These are phyloP conservation scores for Eurois occulta DNA, from an alignment of 2,888 invertebrate genomes.

Conservation along the genomic window DNA sequence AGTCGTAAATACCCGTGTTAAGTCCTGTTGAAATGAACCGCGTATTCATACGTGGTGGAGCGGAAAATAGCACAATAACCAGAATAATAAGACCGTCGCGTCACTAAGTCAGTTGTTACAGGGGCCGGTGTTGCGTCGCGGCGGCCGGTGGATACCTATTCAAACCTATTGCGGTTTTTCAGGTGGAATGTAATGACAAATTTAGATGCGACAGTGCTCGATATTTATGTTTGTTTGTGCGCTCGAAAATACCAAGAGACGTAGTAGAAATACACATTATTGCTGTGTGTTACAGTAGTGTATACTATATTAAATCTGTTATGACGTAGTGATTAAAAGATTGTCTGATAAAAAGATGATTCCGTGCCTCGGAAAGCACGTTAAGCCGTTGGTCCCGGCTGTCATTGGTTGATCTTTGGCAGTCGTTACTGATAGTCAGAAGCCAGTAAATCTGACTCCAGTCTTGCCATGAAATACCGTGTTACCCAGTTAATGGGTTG, in stretches of 20 bases:
- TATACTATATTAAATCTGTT: background rate
- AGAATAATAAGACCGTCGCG: constrained; percentile 3
- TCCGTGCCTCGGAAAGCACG: no score
- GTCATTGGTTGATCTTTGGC: no score
- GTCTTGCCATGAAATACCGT: no score
- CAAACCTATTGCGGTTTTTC: background rate
- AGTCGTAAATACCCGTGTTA: constrained; percentile 11
- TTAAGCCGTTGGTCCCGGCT: no score
- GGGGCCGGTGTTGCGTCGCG: background rate
- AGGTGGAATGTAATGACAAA: background rate
- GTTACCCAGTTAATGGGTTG: no score
- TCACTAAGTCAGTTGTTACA: background rate
- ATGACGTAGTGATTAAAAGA: background rate
- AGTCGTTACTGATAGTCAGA: no score
- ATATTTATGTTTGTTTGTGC: background rate
- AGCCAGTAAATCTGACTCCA: no score
- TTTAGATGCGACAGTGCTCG: background rate
- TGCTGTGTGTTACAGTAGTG: background rate
- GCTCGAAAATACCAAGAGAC: background rate
- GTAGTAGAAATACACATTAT: background rate
- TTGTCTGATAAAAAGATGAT: no score
- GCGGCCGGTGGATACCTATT: no score
- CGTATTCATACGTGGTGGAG: background rate
- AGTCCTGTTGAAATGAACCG: constrained; percentile 6
- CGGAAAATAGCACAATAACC: background rate